phyloP scores from a whole-genome alignment of 2,113 vertebrate species.

The Phalacrocorax pelagicus region DNA sequence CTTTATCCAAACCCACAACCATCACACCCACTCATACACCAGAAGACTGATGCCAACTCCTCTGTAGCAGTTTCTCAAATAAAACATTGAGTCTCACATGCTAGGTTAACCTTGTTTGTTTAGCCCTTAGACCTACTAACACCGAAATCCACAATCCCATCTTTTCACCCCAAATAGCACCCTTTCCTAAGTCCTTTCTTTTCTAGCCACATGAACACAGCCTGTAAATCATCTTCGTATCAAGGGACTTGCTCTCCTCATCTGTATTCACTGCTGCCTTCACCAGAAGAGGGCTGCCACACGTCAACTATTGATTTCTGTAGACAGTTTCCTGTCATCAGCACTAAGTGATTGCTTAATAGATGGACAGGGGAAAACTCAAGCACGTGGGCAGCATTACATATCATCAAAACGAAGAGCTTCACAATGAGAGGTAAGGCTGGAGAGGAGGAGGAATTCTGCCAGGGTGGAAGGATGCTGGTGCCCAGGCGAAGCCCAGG shows the following conservation, averaged over 20 bases:
- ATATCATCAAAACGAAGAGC: not conserved
- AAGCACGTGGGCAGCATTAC: not conserved
- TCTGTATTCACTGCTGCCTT: not conserved
- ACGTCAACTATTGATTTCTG: not conserved
- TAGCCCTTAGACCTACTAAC: not conserved
- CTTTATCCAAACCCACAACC: not conserved
- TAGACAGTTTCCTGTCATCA: not conserved
- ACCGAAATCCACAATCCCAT: not conserved
- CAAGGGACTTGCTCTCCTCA: not conserved
- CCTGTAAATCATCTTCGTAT: not conserved
- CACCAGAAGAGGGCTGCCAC: not conserved
- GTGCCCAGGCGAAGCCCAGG: not conserved
- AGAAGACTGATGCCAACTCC: not conserved
- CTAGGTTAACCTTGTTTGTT: not conserved
- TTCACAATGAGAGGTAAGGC: not conserved
- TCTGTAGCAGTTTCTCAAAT: not conserved
- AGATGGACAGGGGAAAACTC: not conserved
- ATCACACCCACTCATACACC: not conserved
- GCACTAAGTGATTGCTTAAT: not conserved
- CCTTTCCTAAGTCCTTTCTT: not conserved
- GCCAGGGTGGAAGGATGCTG: not conserved
- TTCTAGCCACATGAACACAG: not conserved
- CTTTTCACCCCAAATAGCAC: not conserved
- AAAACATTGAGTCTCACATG: rapidly evolving
- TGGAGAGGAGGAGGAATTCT: not conserved